phyloP scores from a whole-genome alignment of 92 coral and sea anemone genomes.

The Heliopora coerulea region DNA sequence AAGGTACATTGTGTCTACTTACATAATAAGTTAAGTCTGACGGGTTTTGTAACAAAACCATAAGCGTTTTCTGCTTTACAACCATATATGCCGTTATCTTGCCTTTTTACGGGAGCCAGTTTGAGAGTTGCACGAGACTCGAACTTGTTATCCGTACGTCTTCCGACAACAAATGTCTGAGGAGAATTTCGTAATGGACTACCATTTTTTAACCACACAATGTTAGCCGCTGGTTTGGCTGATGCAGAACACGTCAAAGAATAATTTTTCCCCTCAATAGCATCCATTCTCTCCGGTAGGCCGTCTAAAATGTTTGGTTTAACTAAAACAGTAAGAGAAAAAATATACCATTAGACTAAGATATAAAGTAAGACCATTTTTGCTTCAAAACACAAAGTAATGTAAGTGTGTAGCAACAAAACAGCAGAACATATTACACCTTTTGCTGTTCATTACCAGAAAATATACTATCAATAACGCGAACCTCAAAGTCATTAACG shows the following conservation, averaged over 20 bases:
- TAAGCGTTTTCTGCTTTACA: slow-evolving; percentile 19
- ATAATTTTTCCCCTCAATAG: slow-evolving; percentile 42
- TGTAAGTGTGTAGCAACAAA: no score
- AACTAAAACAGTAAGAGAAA: background rate
- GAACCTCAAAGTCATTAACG: no score
- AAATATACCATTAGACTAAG: background rate
- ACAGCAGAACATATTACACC: no score
- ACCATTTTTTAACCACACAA: slow-evolving; percentile 63
- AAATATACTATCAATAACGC: no score
- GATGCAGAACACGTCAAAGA: slow-evolving; percentile 66
- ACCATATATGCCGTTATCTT: slow-evolving; percentile 20
- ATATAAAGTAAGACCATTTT: background rate
- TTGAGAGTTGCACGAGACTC: slow-evolving; percentile 4
- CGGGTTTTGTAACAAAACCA: background rate
- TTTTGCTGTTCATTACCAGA: no score
- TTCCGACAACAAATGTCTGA: background rate
- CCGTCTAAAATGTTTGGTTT: background rate
- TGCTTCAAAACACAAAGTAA: background rate
- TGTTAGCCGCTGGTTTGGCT: slow-evolving; percentile 65
- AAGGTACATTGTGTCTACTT: slow-evolving; percentile 3
- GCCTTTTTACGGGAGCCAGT: slow-evolving; percentile 2
- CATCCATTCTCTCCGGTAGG: background rate
- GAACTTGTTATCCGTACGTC: background rate
- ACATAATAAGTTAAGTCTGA: slow-evolving; percentile 13
- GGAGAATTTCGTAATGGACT: slow-evolving; percentile 1